These are phyloP conservation scores for Bathynomus jamesi DNA, from an alignment of 1,140 invertebrate genomes.

Conservation along the genomic window DNA sequence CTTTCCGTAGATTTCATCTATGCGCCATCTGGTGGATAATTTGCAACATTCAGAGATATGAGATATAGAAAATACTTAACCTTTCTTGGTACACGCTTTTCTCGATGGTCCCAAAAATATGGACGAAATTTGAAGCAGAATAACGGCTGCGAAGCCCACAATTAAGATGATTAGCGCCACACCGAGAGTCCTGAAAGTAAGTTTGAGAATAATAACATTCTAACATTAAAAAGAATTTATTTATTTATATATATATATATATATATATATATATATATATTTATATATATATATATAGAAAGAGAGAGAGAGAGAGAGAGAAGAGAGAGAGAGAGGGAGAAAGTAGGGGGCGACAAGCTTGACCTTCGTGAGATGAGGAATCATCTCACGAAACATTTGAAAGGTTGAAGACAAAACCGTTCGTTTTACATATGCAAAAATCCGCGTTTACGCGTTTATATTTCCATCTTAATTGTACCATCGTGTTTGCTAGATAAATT, in stretches of 20 bases:
- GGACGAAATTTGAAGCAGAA: neutral
- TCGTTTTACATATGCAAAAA: too few relatives aligned
- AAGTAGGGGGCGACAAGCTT: neutral
- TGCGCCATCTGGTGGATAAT: too few relatives aligned
- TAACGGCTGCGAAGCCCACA: neutral
- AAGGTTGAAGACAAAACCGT: too few relatives aligned
- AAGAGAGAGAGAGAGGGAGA: neutral
- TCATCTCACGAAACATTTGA: too few relatives aligned
- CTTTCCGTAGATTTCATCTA: too few relatives aligned
- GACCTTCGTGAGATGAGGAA: too few relatives aligned
- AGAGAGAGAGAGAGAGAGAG: neutral
- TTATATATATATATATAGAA: neutral
- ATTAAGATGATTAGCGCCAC: neutral
- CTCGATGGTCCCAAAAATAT: neutral
- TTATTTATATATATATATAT: constrained; percentile 6
- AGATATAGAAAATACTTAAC: too few relatives aligned
- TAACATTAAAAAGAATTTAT: neutral
- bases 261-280: constrained; percentile 1
- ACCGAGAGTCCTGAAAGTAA: neutral
- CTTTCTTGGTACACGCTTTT: neutral
- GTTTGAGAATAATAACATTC: neutral
- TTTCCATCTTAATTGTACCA: too few relatives aligned
- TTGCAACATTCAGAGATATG: too few relatives aligned
- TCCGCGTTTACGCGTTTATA: too few relatives aligned
- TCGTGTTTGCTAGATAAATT: too few relatives aligned